Conservation (phyloP, 2,888 invertebrate species). For the Hybos culiciformis region DNA sequence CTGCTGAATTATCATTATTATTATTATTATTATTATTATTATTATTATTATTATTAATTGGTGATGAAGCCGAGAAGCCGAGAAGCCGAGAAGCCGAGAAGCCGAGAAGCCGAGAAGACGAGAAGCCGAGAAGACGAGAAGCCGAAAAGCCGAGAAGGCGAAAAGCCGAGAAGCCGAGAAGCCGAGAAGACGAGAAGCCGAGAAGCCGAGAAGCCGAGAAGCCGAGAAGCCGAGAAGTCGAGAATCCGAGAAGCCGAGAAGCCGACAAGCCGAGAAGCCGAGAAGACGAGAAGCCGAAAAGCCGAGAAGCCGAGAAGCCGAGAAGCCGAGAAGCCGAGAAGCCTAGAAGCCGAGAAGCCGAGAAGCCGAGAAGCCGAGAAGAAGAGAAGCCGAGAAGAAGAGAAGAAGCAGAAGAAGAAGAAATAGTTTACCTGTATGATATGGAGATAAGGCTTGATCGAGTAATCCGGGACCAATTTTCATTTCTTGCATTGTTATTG, state of each 20-base stretch:
- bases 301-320: too few relatives aligned
- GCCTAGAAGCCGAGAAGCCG: too few relatives aligned
- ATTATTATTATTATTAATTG: conserved; percentile 8
- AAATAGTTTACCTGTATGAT: conserved; percentile 50
- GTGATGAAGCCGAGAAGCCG: conserved; percentile 6
- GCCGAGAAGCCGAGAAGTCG: too few relatives aligned
- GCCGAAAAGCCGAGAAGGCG: conserved; percentile 15
- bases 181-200: conserved; percentile 9
- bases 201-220: conserved; percentile 9
- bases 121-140: too few relatives aligned
- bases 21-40: conserved; percentile 20
- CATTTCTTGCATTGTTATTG: conserved; percentile 63
- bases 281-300: too few relatives aligned
- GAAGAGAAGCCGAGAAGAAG: not conserved
- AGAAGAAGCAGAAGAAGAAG: too few relatives aligned
- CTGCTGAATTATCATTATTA: conserved; percentile 12
- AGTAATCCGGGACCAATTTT: conserved; percentile 50
- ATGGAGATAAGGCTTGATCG: conserved; percentile 53
- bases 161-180: conserved; percentile 10
- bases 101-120: too few relatives aligned
- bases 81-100: conserved; percentile 14
- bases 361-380: too few relatives aligned
- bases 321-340: too few relatives aligned
- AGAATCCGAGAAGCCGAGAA: too few relatives aligned
- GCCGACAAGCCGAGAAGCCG: too few relatives aligned